A percentile compares a stretch with the other conserved stretches of the same genome.
Conservation (phyloP, 1,140 invertebrate genomes). For the Probaryconus sp. region DNA sequence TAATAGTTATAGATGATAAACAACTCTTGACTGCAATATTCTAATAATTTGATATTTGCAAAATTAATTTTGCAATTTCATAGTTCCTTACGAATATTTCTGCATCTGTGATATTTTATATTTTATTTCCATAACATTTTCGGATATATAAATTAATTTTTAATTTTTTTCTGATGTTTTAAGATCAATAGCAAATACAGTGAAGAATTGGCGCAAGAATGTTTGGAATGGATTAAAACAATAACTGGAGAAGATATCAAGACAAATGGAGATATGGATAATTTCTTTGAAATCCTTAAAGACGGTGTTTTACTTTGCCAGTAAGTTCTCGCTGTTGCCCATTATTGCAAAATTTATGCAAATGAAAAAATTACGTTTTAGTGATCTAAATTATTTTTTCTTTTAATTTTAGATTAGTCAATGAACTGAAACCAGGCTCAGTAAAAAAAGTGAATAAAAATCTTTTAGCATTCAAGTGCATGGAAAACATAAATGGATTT, state of each 20-base stretch:
- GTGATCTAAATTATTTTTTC: no score
- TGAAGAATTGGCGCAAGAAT: slow-evolving; percentile 92
- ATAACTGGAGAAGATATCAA: slow-evolving; percentile 89
- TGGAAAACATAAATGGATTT: slow-evolving; percentile 99
- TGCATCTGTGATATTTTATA: no score
- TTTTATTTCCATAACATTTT: no score
- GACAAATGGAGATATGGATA: slow-evolving; percentile 91
- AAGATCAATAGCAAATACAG: slow-evolving; percentile 98
- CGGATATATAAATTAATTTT: not conserved
- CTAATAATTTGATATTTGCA: no score
- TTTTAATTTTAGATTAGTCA: slow-evolving; percentile 84
- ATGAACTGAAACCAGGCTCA: slow-evolving; percentile 86
- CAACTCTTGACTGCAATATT: no score
- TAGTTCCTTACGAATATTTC: no score
- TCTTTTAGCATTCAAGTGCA: slow-evolving; percentile 97
- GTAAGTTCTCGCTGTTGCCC: no score
- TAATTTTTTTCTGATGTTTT: slow-evolving; percentile 11
- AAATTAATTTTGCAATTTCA: no score
- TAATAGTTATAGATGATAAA: no score
- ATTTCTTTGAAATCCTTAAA: slow-evolving; percentile 93
- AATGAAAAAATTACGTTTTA: no score
- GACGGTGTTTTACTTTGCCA: slow-evolving; percentile 92
- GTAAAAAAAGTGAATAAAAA: slow-evolving; percentile 93
- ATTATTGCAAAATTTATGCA: no score
- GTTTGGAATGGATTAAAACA: slow-evolving; percentile 92